Evolutionary conservation across 2,113 vertebrate species (phyloP).

Genomic region (Ceyx margarethae): DNA sequence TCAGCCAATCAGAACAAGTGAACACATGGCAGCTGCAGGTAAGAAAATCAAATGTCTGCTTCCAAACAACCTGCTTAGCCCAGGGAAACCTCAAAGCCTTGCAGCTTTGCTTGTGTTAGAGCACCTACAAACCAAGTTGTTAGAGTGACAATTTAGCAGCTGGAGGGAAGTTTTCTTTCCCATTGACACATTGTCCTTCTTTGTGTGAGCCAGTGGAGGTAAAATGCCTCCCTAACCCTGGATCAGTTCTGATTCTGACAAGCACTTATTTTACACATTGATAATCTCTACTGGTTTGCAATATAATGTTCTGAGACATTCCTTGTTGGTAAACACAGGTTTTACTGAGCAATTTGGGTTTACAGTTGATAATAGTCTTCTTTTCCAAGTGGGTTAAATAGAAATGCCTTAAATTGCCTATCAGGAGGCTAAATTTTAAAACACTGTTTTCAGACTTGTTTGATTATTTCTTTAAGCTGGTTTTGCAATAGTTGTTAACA

Average conservation of each 20-base stretch:
- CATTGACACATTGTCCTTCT: background rate
- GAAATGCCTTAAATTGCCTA: background rate
- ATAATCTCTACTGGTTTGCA: background rate
- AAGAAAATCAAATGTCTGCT: slow-evolving; percentile 32
- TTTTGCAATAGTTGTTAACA: background rate
- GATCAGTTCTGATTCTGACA: background rate
- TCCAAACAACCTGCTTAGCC: background rate
- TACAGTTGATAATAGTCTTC: background rate
- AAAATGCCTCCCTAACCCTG: background rate
- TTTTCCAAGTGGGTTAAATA: background rate
- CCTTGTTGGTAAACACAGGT: background rate
- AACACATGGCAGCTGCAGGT: slow-evolving; percentile 98
- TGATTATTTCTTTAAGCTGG: background rate
- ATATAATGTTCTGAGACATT: background rate
- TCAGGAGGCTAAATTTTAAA: background rate
- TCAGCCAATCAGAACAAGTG: slow-evolving; percentile 96
- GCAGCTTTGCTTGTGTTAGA: background rate
- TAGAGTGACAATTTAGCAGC: background rate
- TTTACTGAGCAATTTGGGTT: background rate
- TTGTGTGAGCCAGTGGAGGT: background rate
- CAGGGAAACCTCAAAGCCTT: background rate
- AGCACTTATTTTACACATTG: background rate
- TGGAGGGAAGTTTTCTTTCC: background rate
- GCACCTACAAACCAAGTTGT: background rate
- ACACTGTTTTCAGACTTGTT: background rate